Conservation (phyloP, 2,797 vertebrate species). For the Moxostoma hubbsi region DNA sequence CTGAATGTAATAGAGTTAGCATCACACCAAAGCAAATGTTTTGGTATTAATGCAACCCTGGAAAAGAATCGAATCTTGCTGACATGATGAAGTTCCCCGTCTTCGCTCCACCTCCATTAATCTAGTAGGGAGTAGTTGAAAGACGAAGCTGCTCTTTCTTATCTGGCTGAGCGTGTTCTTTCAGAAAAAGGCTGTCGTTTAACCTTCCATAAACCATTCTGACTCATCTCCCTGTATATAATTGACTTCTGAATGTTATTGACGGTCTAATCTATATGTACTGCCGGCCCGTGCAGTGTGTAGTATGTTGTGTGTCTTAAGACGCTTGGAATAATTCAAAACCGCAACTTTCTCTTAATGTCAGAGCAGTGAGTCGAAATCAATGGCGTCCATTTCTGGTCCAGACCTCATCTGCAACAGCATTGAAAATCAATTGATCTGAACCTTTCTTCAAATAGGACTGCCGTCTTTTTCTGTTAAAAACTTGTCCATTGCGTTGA, state of each 20-base stretch:
- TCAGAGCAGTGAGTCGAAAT: conserved; percentile 45
- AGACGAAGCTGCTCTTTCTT: too few relatives aligned
- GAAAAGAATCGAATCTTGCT: too few relatives aligned
- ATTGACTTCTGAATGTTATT: conserved; percentile 43
- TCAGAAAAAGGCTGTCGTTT: conserved; percentile 58
- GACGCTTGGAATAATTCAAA: conserved; percentile 32
- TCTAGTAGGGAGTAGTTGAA: too few relatives aligned
- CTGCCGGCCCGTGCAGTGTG: conserved; percentile 12
- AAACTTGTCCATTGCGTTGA: conserved; percentile 18
- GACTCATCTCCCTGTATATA: conserved; percentile 17
- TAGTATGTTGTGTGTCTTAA: conserved; percentile 8
- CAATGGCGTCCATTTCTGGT: conserved; percentile 44
- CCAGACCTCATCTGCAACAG: conserved; percentile 42
- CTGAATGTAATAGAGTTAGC: too few relatives aligned
- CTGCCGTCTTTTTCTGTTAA: conserved; percentile 18
- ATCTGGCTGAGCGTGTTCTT: conserved; percentile 55
- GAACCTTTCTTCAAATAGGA: conserved; percentile 10
- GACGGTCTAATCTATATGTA: conserved; percentile 31
- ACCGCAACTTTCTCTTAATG: conserved; percentile 36
- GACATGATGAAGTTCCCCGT: too few relatives aligned
- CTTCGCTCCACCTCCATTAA: too few relatives aligned
- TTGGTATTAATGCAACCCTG: too few relatives aligned
- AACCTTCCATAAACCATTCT: conserved; percentile 24
- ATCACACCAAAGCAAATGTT: too few relatives aligned
- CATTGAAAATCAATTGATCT: conserved; percentile 37